A percentile compares a stretch with the other conserved stretches of the same genome.
phyloP scores from a whole-genome alignment of 53 echinoderm and acorn worm genomes.

The Glandiceps talaboti region DNA sequence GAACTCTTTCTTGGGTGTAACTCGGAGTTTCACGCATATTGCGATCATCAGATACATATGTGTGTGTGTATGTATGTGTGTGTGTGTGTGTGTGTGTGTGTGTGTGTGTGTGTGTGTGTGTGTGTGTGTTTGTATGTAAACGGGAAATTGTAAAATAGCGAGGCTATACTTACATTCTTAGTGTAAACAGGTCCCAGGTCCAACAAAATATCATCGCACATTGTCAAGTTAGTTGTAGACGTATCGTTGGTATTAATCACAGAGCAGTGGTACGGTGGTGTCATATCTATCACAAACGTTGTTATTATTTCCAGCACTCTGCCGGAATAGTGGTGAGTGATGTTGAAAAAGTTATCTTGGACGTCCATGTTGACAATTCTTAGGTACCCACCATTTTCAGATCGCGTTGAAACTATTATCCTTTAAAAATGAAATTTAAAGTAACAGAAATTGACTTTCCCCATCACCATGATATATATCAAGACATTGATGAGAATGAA shows the following conservation, averaged over 20 bases:
- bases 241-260: no score
- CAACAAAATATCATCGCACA: not conserved
- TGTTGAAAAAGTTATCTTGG: not conserved
- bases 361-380: not conserved
- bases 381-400: not conserved
- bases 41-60: no score
- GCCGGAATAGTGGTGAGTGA: not conserved
- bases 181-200: not conserved
- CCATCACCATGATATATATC: no score
- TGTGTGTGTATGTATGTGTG: no score
- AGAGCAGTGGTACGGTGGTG: not conserved
- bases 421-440: not conserved
- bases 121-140: not conserved
- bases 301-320: not conserved
- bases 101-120: no score
- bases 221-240: no score
- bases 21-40: no score
- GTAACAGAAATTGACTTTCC: no score
- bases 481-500: no score
- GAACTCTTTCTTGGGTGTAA: no score
- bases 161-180: not conserved
- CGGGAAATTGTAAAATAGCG: no score
- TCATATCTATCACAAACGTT: not conserved
- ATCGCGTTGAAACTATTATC: not conserved
- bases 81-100: no score